These are phyloP conservation scores for Nasua narica DNA, from an alignment of 2,797 vertebrate species.

Conservation along the genomic window DNA sequence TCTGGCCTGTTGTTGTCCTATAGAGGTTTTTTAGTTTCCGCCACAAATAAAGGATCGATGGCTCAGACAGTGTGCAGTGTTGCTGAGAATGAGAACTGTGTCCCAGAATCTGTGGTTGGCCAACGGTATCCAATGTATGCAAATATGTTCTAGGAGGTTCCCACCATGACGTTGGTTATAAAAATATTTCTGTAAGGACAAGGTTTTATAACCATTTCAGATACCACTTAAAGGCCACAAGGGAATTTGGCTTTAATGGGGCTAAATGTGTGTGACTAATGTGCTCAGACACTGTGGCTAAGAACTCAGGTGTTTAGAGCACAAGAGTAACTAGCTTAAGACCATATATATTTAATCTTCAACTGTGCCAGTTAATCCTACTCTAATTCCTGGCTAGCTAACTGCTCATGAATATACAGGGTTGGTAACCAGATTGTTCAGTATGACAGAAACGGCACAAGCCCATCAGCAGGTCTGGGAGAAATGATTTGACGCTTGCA, in stretches of 20 bases:
- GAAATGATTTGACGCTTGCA: background rate
- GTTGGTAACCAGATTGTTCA: background rate
- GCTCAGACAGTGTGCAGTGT: background rate
- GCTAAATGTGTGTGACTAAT: background rate
- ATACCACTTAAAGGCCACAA: background rate
- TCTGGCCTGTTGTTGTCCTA: conserved; percentile 11
- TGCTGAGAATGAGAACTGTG: background rate
- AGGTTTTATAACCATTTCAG: background rate
- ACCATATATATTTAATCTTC: background rate
- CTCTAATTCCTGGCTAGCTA: background rate
- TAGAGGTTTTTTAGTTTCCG: conserved; percentile 46
- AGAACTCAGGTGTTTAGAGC: background rate
- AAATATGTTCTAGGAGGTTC: background rate
- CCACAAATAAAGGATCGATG: conserved; percentile 30
- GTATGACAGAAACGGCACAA: background rate
- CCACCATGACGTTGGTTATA: background rate
- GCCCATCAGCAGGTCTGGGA: background rate
- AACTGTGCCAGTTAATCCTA: background rate
- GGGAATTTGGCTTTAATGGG: background rate
- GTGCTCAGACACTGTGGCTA: background rate
- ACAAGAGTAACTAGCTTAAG: background rate
- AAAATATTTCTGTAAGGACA: background rate
- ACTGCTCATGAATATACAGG: background rate
- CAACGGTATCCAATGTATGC: background rate
- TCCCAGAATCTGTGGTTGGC: background rate